These are phyloP conservation scores for Notarius quadriscutis DNA, from an alignment of 2,113 vertebrate genomes.

Conservation along the genomic window DNA sequence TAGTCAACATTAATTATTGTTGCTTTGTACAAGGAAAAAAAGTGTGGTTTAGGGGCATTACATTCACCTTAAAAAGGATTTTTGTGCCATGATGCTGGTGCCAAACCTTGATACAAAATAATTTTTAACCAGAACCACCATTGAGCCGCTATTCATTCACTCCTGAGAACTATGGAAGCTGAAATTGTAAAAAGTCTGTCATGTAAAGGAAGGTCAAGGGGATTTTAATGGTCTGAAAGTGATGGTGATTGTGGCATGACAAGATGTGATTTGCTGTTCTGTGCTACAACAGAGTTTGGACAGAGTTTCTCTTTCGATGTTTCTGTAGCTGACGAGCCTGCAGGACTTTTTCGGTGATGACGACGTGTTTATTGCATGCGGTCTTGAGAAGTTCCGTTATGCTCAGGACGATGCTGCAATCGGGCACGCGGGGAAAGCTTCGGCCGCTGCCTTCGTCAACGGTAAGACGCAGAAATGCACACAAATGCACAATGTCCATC, in stretches of 20 bases:
- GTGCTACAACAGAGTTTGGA: no score
- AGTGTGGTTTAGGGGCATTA: no score
- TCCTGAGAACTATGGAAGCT: neutral
- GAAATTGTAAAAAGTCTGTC: neutral
- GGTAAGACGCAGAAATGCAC: slow-evolving; percentile 56
- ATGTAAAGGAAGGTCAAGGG: neutral
- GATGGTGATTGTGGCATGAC: neutral
- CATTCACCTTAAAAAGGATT: neutral
- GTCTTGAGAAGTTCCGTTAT: slow-evolving; percentile 94
- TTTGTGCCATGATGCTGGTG: neutral
- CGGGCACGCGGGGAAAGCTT: slow-evolving; percentile 82
- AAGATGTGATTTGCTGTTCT: neutral
- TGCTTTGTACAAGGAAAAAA: no score
- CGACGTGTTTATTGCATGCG: slow-evolving; percentile 96
- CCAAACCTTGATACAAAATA: neutral
- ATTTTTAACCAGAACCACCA: neutral
- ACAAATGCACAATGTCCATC: neutral
- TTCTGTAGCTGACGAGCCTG: slow-evolving; percentile 84
- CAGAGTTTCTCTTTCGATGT: neutral
- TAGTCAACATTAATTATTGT: no score
- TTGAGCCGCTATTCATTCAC: neutral
- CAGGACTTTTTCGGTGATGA: slow-evolving; percentile 98
- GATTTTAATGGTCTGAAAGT: neutral
- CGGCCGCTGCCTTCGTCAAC: slow-evolving; percentile 61
- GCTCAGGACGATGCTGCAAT: slow-evolving; percentile 97